A percentile compares a stretch with the other conserved stretches of the same genome.
Conservation (phyloP, 1,140 invertebrate species). For the Drosophila lacteicornis region DNA sequence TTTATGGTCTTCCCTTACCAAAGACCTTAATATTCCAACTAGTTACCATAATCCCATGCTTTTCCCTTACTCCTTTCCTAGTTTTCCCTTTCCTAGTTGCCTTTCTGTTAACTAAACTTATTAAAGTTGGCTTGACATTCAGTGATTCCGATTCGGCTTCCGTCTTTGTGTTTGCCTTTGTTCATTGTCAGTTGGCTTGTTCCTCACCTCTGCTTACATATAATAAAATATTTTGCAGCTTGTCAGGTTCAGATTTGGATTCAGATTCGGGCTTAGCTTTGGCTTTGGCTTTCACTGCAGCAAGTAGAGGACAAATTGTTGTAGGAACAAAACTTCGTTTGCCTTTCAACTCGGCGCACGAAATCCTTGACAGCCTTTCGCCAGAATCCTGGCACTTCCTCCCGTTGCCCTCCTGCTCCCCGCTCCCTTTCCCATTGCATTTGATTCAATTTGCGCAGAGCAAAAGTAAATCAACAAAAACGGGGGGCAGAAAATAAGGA, state of each 20-base stretch:
- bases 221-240: slow-evolving; percentile 44
- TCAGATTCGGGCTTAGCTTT: slow-evolving; percentile 7
- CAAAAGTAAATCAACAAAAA: slow-evolving; percentile 55
- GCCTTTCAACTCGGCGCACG: slow-evolving; percentile 45
- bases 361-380: slow-evolving; percentile 47
- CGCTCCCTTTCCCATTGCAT: slow-evolving; percentile 51
- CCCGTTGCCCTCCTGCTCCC: neutral
- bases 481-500: slow-evolving; percentile 6
- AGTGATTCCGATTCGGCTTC: slow-evolving; percentile 29
- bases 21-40: neutral
- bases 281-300: slow-evolving; percentile 27
- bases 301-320: slow-evolving; percentile 47
- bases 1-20: too few relatives aligned
- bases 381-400: slow-evolving; percentile 15
- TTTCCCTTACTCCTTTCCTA: neutral
- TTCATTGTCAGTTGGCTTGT: slow-evolving; percentile 32
- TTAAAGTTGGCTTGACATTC: slow-evolving; percentile 38
- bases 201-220: slow-evolving; percentile 27
- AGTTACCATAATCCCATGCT: neutral
- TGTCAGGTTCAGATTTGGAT: slow-evolving; percentile 29
- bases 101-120: slow-evolving; percentile 42
- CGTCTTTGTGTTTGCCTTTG: slow-evolving; percentile 13
- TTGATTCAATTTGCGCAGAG: slow-evolving; percentile 76
- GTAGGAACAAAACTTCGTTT: slow-evolving; percentile 54
- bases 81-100: slow-evolving; percentile 1